These are phyloP conservation scores for Campoplex nolae DNA, from an alignment of 2,888 invertebrate genomes.

Conservation along the genomic window DNA sequence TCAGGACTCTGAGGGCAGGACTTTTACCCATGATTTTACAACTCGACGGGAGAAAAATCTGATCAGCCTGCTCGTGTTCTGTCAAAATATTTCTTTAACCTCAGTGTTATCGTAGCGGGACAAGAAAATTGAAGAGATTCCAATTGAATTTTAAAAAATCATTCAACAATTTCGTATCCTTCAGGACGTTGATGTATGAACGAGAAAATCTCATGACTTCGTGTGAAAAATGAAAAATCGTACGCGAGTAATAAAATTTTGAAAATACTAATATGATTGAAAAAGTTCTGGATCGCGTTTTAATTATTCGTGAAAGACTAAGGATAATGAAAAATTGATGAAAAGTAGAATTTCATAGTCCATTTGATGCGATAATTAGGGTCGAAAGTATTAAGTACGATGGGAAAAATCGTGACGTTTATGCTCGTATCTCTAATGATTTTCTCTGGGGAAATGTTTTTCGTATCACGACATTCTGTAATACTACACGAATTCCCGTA, in stretches of 20 bases:
- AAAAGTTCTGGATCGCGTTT: not conserved
- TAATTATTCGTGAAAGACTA: not conserved
- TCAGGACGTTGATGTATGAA: not conserved
- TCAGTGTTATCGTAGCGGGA: not conserved
- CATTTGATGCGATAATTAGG: constrained; percentile 11
- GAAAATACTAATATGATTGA: not conserved
- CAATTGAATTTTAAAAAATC: not conserved
- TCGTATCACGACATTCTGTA: constrained; percentile 29
- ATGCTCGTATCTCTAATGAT: constrained; percentile 4
- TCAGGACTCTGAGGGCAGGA: constrained; percentile 28
- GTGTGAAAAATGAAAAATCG: not conserved
- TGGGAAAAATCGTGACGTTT: not conserved
- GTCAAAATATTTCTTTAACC: not conserved
- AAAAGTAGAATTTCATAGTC: not conserved
- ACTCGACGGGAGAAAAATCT: constrained; percentile 36
- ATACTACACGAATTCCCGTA: constrained; percentile 26
- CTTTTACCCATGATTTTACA: constrained; percentile 28
- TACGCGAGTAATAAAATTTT: not conserved
- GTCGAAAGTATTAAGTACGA: not conserved
- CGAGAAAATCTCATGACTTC: not conserved
- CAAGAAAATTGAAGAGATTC: not conserved
- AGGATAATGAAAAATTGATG: not conserved
- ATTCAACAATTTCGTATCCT: no score
- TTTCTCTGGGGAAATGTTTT: constrained; percentile 22
- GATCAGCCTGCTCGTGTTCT: constrained; percentile 51